phyloP scores from a whole-genome alignment of 2,797 vertebrate species.

The Catostomus latipinnis region DNA sequence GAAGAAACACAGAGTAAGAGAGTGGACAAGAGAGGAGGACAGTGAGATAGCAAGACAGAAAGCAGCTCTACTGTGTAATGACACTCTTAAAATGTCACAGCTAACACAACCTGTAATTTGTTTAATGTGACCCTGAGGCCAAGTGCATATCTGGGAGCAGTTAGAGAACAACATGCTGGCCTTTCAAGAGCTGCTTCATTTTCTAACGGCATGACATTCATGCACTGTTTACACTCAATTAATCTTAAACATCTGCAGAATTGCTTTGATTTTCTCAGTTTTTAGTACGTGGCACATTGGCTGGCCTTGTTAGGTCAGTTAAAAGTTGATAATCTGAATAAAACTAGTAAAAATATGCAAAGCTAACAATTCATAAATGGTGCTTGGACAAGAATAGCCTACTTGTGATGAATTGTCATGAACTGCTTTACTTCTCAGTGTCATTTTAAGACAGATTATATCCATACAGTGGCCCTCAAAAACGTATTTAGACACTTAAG shows the following conservation, averaged over 20 bases:
- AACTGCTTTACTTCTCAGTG: too few relatives aligned
- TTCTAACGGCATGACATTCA: conserved; percentile 1
- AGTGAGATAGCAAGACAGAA: conserved; percentile 25
- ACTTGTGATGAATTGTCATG: too few relatives aligned
- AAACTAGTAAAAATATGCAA: too few relatives aligned
- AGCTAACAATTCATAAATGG: too few relatives aligned
- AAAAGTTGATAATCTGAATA: too few relatives aligned
- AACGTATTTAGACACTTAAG: too few relatives aligned
- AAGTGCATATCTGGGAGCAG: conserved; percentile 32
- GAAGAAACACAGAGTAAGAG: conserved; percentile 14
- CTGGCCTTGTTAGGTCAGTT: too few relatives aligned
- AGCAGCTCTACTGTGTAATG: conserved; percentile 38
- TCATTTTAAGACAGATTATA: too few relatives aligned
- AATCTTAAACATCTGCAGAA: conserved; percentile 15
- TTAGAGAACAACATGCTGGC: neutral
- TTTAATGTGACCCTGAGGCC: conserved; percentile 44
- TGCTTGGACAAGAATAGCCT: too few relatives aligned
- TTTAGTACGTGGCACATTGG: neutral
- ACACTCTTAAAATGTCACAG: conserved; percentile 38
- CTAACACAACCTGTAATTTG: conserved; percentile 49
- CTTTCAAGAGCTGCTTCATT: conserved; percentile 27
- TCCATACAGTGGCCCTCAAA: too few relatives aligned
- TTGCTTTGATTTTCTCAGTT: neutral
- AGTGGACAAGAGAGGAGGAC: neutral
- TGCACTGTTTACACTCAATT: conserved; percentile 24